A percentile compares a stretch with the other conserved stretches of the same genome.
phyloP scores from a whole-genome alignment of 2,113 vertebrate species.

The Tauraco erythrolophus region DNA sequence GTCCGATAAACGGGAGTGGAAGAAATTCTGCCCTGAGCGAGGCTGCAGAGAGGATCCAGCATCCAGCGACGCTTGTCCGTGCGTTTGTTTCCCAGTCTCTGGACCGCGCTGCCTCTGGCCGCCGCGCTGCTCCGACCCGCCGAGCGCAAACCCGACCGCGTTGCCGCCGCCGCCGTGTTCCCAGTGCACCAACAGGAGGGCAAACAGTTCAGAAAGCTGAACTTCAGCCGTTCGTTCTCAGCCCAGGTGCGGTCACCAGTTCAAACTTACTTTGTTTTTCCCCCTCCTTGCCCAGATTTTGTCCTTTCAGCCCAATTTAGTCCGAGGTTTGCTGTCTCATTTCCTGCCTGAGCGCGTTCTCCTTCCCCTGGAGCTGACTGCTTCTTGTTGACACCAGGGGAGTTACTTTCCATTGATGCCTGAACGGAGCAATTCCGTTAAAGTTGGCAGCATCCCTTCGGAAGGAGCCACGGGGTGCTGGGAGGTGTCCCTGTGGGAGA shows the following conservation, averaged over 20 bases:
- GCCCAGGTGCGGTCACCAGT: neutral
- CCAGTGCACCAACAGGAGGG: fast-evolving
- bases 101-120: neutral
- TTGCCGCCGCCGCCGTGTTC: fast-evolving
- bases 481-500: neutral
- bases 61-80: fast-evolving
- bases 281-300: neutral
- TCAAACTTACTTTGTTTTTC: fast-evolving
- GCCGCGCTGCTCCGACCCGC: fast-evolving
- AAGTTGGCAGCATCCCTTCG: neutral
- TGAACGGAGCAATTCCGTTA: neutral
- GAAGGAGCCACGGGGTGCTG: neutral
- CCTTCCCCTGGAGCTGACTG: neutral
- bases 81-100: neutral
- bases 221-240: neutral
- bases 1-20: neutral
- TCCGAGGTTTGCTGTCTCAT: neutral
- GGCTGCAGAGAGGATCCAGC: neutral
- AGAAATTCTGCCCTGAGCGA: neutral
- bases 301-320: neutral
- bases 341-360: neutral
- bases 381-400: neutral
- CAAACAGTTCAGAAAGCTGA: neutral
- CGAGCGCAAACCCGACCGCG: neutral
- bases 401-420: fast-evolving